These are phyloP conservation scores for Ascidia mentula DNA, from an alignment of 23 tunicate genomes.

Conservation along the genomic window DNA sequence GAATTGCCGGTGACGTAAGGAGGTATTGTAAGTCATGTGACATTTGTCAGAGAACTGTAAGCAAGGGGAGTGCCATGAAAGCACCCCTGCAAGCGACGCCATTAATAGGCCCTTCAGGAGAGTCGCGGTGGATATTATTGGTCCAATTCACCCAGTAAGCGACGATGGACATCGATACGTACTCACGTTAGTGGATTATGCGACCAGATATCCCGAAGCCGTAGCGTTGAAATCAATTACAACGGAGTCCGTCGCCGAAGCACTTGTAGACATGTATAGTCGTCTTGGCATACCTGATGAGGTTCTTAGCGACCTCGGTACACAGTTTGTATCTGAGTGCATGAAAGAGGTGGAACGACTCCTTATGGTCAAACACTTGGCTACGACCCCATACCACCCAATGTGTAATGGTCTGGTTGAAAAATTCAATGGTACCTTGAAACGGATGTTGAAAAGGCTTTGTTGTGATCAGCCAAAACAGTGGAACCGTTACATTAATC, in stretches of 20 bases:
- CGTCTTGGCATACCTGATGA: no score
- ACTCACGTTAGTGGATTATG: conserved; percentile 29
- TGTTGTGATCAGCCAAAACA: no score
- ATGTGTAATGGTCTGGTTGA: no score
- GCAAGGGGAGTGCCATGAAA: conserved; percentile 2
- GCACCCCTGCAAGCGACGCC: conserved; percentile 13
- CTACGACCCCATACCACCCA: no score
- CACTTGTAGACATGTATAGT: conserved; percentile 16
- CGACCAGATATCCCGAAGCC: conserved; percentile 39
- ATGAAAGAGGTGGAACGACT: no score
- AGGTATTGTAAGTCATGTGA: not conserved
- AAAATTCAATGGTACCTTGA: no score
- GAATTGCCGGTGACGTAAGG: conserved; percentile 11
- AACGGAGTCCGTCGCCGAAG: conserved; percentile 28
- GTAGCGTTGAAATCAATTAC: conserved; percentile 19
- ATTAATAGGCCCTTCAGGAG: conserved; percentile 12
- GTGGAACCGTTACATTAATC: no score
- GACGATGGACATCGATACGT: conserved; percentile 19
- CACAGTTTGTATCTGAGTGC: no score
- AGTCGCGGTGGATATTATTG: conserved; percentile 28
- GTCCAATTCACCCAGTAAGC: conserved; percentile 17
- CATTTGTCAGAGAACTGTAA: conserved; percentile 15
- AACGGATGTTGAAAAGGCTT: no score
- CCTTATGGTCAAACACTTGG: no score
- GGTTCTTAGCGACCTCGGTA: no score